A percentile compares a stretch with the other conserved stretches of the same genome.
These are phyloP conservation scores for human DNA, from an alignment of 2,113 vertebrate genomes.

Conservation along the genomic window GRCh38 chr12:110649501-110650000, in stretches of 20 bases:
- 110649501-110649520: background rate
- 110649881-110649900: too few species aligned
- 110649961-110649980: too few species aligned
- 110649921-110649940: too few species aligned
- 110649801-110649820: rapidly evolving
- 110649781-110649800: rapidly evolving
- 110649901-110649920: too few species aligned
- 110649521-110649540: background rate
- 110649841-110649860: too few species aligned
- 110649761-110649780: background rate
- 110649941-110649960: too few species aligned
- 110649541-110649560: background rate
- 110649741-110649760: background rate
- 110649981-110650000: too few species aligned
- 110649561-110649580: background rate
- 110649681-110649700: background rate
- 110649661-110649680: background rate
- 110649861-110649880: too few species aligned
- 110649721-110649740: background rate
- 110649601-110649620: background rate
- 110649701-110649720: background rate
- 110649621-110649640: too few species aligned
- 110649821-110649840: too few species aligned
- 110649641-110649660: background rate
- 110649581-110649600: background rate